Evolutionary conservation across 2,888 invertebrate genomes (phyloP), one percentile per base, ranked within the genome.

Genomic region (Pollenia griseotomentosa): DNA sequence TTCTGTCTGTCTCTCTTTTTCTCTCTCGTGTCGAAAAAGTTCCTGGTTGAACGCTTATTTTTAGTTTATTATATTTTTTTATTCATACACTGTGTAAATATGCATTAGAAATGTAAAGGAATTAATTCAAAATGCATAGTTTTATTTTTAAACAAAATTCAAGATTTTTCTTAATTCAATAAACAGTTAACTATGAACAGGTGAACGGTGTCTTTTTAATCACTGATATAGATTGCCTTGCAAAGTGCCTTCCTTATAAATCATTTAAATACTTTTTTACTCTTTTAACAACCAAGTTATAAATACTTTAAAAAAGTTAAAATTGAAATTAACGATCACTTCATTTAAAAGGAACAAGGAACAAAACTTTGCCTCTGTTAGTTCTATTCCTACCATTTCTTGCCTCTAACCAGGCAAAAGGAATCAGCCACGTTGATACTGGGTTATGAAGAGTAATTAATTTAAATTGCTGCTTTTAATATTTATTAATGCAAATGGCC

Each of bases 311-410:
- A n/a, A 19, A 46, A 51, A 80, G 48, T 80, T 71, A 23, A 71
- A 80, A 80, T 80, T 80, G 55, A 80, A 71, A 80, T 80, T 73
- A 80, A 71, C 71, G 63, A 80, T 46, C 53, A 46, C 63, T 59
- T 71, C 14, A 61, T 48, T 63, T 40, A 61, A 57, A 57, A 23
- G 33, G 4, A 33, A 33, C 57, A 57, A 23, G 9, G 23, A 53
- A 63, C 33, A 12, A 59, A 79, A 79, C 16, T 46, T 68, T 77
- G 14, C 57, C 8, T 66, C 12, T 14, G 23, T 68, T 14, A 57
- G 11, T 40, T 40, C 46, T 51, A 12, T 68, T 48, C 12, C 7
- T 66, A 14, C 12, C 9, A 10, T 70, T 70, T 51, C 16, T 53
- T 53, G 53, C 70, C 70, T 70, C 3, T 14, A 11, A 53, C 40